Conservation (phyloP, 2,113 vertebrate genomes). For the Falco punctatus region DNA sequence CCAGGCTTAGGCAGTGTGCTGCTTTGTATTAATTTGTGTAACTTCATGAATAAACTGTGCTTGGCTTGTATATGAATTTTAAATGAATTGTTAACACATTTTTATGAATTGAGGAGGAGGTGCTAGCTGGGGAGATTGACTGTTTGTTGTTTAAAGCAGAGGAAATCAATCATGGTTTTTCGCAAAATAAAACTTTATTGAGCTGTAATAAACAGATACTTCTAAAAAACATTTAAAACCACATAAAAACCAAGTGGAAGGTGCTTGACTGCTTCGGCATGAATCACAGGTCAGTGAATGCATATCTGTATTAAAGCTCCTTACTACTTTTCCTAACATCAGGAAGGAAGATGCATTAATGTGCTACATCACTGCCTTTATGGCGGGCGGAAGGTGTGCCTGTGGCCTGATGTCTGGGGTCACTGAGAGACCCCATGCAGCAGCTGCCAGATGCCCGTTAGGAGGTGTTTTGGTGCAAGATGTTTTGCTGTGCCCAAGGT, state of each 20-base stretch:
- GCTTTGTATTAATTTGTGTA: slow-evolving; percentile 59
- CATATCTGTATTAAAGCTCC: not conserved
- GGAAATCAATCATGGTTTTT: slow-evolving; percentile 55
- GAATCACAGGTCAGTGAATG: not conserved
- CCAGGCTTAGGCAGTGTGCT: slow-evolving; percentile 36
- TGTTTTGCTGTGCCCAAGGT: not conserved
- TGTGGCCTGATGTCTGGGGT: not conserved
- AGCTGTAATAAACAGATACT: slow-evolving; percentile 66
- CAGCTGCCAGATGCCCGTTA: not conserved
- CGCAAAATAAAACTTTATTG: slow-evolving; percentile 65
- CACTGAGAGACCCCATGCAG: accelerated
- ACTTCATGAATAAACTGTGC: slow-evolving; percentile 37
- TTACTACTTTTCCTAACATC: not conserved
- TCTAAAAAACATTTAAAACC: slow-evolving; percentile 42
- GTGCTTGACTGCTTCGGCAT: not conserved
- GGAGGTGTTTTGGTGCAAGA: not conserved
- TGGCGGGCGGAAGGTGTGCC: not conserved
- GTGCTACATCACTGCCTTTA: accelerated
- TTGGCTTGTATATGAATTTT: slow-evolving; percentile 60
- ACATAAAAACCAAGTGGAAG: slow-evolving; percentile 40
- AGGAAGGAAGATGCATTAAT: not conserved
- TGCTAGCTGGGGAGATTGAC: slow-evolving; percentile 12
- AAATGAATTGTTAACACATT: slow-evolving; percentile 70
- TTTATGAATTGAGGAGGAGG: slow-evolving; percentile 61
- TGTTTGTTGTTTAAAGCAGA: slow-evolving; percentile 55